A percentile compares a stretch with the other conserved stretches of the same genome.
These are phyloP conservation scores for Hypocryptadius cinnamomeus DNA, from an alignment of 2,113 vertebrate species.

Conservation along the genomic window DNA sequence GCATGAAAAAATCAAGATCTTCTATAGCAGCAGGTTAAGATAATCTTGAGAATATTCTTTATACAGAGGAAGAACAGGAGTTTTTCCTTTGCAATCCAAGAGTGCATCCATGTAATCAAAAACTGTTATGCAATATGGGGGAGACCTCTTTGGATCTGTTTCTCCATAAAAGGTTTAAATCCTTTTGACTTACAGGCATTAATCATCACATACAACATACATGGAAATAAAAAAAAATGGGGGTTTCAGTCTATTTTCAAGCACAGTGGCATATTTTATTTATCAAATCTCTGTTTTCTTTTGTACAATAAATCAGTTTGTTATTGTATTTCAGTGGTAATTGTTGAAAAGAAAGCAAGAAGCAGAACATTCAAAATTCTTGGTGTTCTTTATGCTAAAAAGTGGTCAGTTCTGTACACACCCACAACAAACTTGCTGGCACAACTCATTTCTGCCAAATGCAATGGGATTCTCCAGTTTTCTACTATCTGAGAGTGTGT, in stretches of 20 bases:
- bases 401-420: background rate
- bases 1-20: background rate
- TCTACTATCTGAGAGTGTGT: background rate
- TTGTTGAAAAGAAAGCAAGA: background rate
- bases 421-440: background rate
- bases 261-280: background rate
- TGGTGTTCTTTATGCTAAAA: background rate
- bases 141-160: background rate
- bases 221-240: background rate
- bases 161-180: background rate
- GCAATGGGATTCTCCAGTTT: background rate
- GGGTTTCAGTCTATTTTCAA: background rate
- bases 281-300: background rate
- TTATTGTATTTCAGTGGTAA: background rate
- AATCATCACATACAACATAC: background rate
- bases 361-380: background rate
- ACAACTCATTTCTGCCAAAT: background rate
- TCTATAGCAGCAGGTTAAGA: background rate
- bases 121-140: background rate
- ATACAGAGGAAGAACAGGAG: background rate
- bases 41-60: background rate
- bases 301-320: background rate
- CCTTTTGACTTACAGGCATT: background rate
- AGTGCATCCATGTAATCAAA: background rate
- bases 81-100: background rate